These are phyloP conservation scores for Drosophila colorata DNA, from an alignment of 2,888 invertebrate genomes.

Conservation along the genomic window DNA sequence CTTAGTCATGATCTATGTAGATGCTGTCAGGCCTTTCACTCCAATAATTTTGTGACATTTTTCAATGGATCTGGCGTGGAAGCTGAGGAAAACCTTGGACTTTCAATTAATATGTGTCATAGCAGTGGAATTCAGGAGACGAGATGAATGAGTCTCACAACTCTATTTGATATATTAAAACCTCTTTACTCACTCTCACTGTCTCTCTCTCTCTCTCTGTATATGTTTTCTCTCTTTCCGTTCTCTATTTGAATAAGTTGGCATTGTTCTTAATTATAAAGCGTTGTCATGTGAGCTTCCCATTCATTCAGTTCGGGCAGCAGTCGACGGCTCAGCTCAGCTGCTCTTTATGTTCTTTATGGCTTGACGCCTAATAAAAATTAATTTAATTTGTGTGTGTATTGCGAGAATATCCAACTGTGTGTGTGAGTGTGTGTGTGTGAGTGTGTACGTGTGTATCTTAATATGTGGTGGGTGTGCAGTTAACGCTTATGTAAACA, in stretches of 20 bases:
- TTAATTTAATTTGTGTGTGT: conserved; percentile 78
- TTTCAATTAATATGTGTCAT: conserved; percentile 73
- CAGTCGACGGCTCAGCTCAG: conserved; percentile 52
- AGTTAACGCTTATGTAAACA: conserved; percentile 78
- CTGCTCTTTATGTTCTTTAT: conserved; percentile 80
- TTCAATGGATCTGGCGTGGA: conserved; percentile 20
- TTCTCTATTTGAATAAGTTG: conserved; percentile 67
- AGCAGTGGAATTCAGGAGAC: conserved; percentile 69
- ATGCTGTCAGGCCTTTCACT: not conserved
- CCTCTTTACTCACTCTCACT: conserved; percentile 1
- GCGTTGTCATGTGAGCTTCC: conserved; percentile 81
- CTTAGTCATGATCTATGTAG: not conserved
- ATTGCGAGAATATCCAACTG: conserved; percentile 17
- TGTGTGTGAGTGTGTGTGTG: not conserved
- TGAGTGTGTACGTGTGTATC: conserved; percentile 15
- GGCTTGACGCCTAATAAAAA: conserved; percentile 81
- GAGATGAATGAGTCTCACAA: conserved; percentile 50
- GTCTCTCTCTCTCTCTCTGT: conserved; percentile 6
- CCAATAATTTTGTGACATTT: not conserved
- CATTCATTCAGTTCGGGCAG: conserved; percentile 62
- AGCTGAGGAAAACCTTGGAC: conserved; percentile 41
- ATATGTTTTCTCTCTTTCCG: not conserved
- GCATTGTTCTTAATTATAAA: conserved; percentile 80
- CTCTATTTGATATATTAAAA: conserved; percentile 28
- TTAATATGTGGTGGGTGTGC: conserved; percentile 62